phyloP scores from a whole-genome alignment of 2,888 invertebrate species.

The Odontomyia ornata region DNA sequence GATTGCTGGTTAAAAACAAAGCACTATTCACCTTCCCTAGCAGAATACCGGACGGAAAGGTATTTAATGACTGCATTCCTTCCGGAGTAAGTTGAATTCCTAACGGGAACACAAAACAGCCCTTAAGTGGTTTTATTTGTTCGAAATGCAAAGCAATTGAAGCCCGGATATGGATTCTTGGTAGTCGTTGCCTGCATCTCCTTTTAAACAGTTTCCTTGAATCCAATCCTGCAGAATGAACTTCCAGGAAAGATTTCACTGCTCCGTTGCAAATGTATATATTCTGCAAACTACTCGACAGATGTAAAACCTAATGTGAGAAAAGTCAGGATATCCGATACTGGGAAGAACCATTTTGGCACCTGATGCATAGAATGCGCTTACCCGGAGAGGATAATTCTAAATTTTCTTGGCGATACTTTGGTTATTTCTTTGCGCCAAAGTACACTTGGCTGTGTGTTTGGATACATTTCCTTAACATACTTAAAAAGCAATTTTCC shows the following conservation, averaged over 20 bases:
- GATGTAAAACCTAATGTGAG: conserved; percentile 20
- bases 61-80: too few species aligned
- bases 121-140: not conserved
- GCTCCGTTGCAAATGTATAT: not conserved
- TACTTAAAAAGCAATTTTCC: conserved; percentile 39
- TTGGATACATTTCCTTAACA: not conserved
- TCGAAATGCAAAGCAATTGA: not conserved
- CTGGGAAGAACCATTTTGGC: conserved; percentile 8
- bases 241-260: not conserved
- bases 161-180: not conserved
- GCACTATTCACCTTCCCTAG: too few species aligned
- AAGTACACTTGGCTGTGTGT: not conserved
- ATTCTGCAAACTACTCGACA: not conserved
- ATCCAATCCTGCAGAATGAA: not conserved
- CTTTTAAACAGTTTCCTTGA: not conserved
- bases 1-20: too few species aligned
- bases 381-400: not conserved
- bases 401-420: conserved; percentile 21
- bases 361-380: conserved; percentile 23
- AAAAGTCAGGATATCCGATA: conserved; percentile 30
- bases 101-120: not conserved
- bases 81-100: too few species aligned
- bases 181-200: not conserved
- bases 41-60: too few species aligned
- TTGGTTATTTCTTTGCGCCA: not conserved